These are phyloP conservation scores for Antheraea mylitta DNA, from an alignment of 1,140 invertebrate species.

Conservation along the genomic window DNA sequence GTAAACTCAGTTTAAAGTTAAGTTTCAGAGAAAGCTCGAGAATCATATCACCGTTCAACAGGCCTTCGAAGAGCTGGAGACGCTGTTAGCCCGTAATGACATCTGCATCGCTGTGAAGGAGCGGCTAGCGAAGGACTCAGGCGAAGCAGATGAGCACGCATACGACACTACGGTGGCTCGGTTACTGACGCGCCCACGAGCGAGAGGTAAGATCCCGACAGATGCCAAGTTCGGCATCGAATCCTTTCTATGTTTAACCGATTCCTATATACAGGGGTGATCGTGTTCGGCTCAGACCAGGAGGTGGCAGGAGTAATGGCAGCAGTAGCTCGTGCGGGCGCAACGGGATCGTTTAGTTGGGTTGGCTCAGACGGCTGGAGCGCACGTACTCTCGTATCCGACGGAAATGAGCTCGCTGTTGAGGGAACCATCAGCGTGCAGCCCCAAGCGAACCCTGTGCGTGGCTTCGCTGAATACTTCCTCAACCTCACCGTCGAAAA, in stretches of 20 bases:
- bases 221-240: background rate
- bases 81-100: conserved; percentile 86
- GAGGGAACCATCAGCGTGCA: conserved; percentile 95
- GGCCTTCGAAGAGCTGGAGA: conserved; percentile 96
- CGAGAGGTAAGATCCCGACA: conserved; percentile 84
- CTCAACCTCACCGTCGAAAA: conserved; percentile 91
- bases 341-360: conserved; percentile 94
- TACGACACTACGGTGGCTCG: conserved; percentile 33
- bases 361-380: conserved; percentile 97
- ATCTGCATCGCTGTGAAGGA: conserved; percentile 97
- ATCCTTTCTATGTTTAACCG: background rate
- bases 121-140: conserved; percentile 96
- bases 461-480: conserved; percentile 94
- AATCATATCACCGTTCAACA: conserved; percentile 55
- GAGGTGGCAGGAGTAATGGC: conserved; percentile 97
- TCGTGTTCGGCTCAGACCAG: conserved; percentile 97
- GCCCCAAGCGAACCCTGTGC: conserved; percentile 92
- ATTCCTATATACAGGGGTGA: conserved; percentile 85
- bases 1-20: conserved; percentile 69
- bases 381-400: conserved; percentile 90
- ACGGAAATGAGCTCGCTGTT: conserved; percentile 92
- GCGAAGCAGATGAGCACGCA: conserved; percentile 90
- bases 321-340: conserved; percentile 91
- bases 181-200: conserved; percentile 89
- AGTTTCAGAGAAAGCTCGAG: background rate